Conservation (phyloP, 2,888 invertebrate genomes). For the Celastrina argiolus region DNA sequence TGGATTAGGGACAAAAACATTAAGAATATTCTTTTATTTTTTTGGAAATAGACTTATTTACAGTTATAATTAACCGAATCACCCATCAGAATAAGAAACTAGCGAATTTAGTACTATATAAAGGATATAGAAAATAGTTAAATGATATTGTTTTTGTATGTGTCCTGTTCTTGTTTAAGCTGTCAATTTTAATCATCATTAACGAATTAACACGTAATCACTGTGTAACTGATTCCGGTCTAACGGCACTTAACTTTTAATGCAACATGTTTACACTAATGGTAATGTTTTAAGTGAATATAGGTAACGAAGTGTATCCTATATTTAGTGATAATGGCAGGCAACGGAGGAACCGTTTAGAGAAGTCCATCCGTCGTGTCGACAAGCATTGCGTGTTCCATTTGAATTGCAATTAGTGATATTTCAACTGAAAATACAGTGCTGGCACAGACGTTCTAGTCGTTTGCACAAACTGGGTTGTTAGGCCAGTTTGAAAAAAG, state of each 20-base stretch:
- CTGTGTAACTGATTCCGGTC: background rate
- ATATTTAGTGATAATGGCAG: conserved; percentile 5
- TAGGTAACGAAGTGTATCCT: conserved; percentile 3
- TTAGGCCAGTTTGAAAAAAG: too few species aligned
- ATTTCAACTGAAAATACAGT: background rate
- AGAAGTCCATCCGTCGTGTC: background rate
- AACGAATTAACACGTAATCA: background rate
- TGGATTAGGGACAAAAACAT: background rate
- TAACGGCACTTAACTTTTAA: background rate
- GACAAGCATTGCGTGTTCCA: background rate
- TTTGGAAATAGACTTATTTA: too few species aligned
- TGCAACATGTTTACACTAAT: background rate
- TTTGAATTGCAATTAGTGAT: background rate
- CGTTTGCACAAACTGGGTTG: background rate
- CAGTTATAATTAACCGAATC: too few species aligned
- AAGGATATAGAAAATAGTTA: background rate
- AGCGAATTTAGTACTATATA: background rate
- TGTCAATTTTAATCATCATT: background rate
- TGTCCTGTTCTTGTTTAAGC: background rate
- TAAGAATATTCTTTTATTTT: too few species aligned
- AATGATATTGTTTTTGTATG: background rate
- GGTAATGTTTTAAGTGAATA: background rate
- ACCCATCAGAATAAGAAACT: background rate
- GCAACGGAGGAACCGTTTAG: background rate
- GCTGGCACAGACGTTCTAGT: background rate